phyloP scores from a whole-genome alignment of 2,797 vertebrate species.

The Acanthiza pusilla region DNA sequence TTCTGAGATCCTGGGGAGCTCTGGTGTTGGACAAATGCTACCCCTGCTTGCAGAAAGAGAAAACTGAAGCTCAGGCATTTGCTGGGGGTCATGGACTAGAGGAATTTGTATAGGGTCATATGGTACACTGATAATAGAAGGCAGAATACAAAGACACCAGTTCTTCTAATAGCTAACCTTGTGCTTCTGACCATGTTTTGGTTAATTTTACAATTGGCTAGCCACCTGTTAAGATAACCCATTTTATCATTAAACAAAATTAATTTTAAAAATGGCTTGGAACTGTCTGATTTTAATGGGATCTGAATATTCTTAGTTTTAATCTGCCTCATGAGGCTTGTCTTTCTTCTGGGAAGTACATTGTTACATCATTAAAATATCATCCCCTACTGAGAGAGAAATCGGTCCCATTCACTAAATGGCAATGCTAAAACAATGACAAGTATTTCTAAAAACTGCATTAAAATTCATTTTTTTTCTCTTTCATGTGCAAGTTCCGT shows the following conservation, averaged over 20 bases:
- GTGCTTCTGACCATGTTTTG: conserved; percentile 58
- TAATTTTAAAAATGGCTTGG: conserved; percentile 68
- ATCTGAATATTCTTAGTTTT: conserved; percentile 68
- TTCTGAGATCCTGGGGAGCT: neutral
- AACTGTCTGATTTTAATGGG: conserved; percentile 69
- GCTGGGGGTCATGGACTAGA: neutral
- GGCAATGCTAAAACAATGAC: conserved; percentile 62
- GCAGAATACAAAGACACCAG: neutral
- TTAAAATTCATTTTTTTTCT: conserved; percentile 67
- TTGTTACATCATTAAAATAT: conserved; percentile 73
- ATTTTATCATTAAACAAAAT: conserved; percentile 74
- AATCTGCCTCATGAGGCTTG: conserved; percentile 74
- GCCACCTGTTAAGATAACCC: conserved; percentile 66
- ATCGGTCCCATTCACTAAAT: conserved; percentile 70
- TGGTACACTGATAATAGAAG: neutral
- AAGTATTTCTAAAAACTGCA: conserved; percentile 71
- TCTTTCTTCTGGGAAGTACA: conserved; percentile 71
- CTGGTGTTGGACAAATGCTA: neutral
- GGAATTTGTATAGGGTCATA: neutral
- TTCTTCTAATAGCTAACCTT: neutral
- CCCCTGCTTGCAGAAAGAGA: neutral
- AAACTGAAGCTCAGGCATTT: neutral
- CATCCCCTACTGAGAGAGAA: conserved; percentile 68
- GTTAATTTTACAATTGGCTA: conserved; percentile 73
- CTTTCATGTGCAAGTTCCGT: neutral